Evolutionary conservation across 2,888 invertebrate genomes (phyloP).

Genomic region (Callinectes sapidus): DNA sequence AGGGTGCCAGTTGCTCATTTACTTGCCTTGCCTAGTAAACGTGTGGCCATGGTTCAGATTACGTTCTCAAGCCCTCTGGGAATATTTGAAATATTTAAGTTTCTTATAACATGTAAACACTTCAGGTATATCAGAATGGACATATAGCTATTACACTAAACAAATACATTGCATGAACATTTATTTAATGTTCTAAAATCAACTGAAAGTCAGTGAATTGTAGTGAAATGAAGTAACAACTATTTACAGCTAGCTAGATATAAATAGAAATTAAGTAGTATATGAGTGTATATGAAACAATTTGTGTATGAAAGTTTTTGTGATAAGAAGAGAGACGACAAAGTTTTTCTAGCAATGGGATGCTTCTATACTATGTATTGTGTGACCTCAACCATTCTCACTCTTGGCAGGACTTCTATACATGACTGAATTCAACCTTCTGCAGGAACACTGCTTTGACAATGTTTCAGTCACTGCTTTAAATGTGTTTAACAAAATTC

Average conservation of each 20-base stretch:
- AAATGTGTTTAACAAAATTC: too few relatives aligned
- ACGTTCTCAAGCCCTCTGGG: background rate
- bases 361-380: background rate
- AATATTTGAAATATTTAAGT: background rate
- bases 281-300: background rate
- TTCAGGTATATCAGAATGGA: background rate
- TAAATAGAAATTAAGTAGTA: background rate
- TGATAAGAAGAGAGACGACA: background rate
- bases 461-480: background rate
- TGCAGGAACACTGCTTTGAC: background rate
- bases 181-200: background rate
- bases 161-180: background rate
- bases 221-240: background rate
- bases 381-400: background rate
- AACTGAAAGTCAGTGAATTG: background rate
- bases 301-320: background rate
- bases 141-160: background rate
- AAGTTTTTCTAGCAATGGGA: background rate
- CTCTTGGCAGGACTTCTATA: background rate
- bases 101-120: background rate
- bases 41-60: slow-evolving; percentile 6
- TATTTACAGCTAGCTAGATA: background rate
- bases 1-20: slow-evolving; percentile 34
- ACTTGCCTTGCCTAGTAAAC: background rate
- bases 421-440: background rate